phyloP scores from a whole-genome alignment of 2,888 invertebrate genomes.

The Shargacucullia verbasci region DNA sequence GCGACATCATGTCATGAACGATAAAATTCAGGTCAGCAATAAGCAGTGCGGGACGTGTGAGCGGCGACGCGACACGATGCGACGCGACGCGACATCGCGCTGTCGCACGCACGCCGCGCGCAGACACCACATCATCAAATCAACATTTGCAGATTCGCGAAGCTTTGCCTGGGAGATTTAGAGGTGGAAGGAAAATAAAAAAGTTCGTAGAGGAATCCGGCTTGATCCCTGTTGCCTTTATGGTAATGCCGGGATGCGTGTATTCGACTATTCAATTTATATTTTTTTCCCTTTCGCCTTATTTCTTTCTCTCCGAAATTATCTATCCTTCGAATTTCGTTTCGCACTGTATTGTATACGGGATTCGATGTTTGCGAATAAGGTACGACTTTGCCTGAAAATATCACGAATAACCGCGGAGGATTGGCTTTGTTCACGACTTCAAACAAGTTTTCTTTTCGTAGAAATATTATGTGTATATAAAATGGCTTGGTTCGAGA shows the following conservation, averaged over 20 bases:
- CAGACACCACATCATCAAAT: conserved; percentile 85
- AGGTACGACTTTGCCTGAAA: conserved; percentile 84
- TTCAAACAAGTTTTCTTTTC: conserved; percentile 86
- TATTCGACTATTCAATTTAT: conserved; percentile 89
- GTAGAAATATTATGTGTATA: conserved; percentile 80
- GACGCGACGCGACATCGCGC: conserved; percentile 40
- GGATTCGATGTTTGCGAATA: conserved; percentile 88
- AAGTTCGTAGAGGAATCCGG: conserved; percentile 88
- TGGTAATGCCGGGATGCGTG: conserved; percentile 89
- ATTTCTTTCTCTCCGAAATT: conserved; percentile 87
- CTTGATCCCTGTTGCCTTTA: conserved; percentile 89
- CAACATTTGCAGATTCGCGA: conserved; percentile 90
- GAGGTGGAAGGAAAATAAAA: conserved; percentile 89
- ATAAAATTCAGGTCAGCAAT: conserved; percentile 66
- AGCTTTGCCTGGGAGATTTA: conserved; percentile 88
- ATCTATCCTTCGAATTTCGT: conserved; percentile 89
- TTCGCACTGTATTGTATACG: conserved; percentile 88
- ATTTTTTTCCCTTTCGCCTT: conserved; percentile 87
- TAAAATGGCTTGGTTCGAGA: conserved; percentile 71
- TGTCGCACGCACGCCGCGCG: conserved; percentile 55
- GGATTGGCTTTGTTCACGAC: conserved; percentile 87
- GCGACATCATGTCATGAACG: conserved; percentile 51
- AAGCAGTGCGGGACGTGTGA: conserved; percentile 52
- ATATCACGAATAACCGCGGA: conserved; percentile 87
- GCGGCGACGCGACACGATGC: conserved; percentile 51